These are phyloP conservation scores for Andrena fulva DNA, from an alignment of 2,888 invertebrate species.

Conservation along the genomic window DNA sequence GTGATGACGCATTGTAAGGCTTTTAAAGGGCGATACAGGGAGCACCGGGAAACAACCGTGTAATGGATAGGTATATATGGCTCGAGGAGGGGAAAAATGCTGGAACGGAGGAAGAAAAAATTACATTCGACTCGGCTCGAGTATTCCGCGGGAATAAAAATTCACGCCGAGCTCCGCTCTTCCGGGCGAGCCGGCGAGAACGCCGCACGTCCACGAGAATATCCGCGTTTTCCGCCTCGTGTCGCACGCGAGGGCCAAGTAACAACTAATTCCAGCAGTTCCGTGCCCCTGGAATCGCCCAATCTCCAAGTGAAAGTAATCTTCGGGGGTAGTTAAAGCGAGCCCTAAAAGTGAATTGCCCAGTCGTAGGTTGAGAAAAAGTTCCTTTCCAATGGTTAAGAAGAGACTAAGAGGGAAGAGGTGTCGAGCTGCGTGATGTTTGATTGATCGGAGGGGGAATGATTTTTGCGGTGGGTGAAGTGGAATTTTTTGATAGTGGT, in stretches of 20 bases:
- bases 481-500: no score
- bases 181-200: background rate
- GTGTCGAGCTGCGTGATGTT: no score
- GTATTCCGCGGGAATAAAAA: constrained; percentile 42
- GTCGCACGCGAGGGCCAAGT: constrained; percentile 9
- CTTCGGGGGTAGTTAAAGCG: background rate
- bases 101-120: constrained; percentile 53
- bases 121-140: constrained; percentile 33
- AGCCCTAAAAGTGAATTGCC: background rate
- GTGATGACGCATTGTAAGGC: constrained; percentile 85
- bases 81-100: constrained; percentile 34
- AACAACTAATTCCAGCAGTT: background rate
- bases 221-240: background rate
- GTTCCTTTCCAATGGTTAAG: no score
- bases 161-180: constrained; percentile 22
- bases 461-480: no score
- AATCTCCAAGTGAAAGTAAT: background rate
- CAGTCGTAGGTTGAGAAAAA: no score
- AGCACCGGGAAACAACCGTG: constrained; percentile 73
- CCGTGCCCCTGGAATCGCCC: background rate
- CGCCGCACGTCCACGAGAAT: background rate
- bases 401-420: no score
- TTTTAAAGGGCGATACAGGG: constrained; percentile 79
- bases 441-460: no score
- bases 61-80: constrained; percentile 82